These are phyloP conservation scores for Tragulus kanchil DNA, from an alignment of 2,113 vertebrate genomes.

Conservation along the genomic window DNA sequence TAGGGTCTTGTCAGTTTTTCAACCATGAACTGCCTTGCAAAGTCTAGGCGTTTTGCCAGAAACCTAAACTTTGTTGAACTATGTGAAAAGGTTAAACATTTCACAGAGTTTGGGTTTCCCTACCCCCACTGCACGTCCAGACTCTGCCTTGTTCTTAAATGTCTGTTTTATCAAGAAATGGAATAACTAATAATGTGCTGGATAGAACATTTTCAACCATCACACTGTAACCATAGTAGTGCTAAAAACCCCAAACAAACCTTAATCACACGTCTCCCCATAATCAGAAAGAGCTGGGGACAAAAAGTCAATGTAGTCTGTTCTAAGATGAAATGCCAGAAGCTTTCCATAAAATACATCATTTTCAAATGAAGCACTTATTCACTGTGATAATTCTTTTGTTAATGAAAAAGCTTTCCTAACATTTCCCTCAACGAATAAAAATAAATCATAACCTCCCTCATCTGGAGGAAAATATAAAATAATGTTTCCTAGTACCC, in stretches of 20 bases:
- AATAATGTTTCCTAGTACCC: not conserved
- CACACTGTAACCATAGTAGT: conserved; percentile 69
- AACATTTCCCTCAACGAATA: not conserved
- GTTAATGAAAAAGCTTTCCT: not conserved
- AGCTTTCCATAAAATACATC: conserved; percentile 52
- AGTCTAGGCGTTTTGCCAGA: conserved; percentile 87
- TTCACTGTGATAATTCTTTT: not conserved
- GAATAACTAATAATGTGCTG: conserved; percentile 76
- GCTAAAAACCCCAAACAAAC: conserved; percentile 81
- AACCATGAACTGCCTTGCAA: conserved; percentile 79
- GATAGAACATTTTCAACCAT: conserved; percentile 80
- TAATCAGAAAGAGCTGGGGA: conserved; percentile 49
- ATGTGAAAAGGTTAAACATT: conserved; percentile 88
- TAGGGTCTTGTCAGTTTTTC: conserved; percentile 78
- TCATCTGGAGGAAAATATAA: not conserved
- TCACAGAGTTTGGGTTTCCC: conserved; percentile 87
- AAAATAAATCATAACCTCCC: not conserved
- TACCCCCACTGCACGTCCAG: conserved; percentile 61
- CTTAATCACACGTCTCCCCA: conserved; percentile 48
- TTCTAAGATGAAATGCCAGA: conserved; percentile 68
- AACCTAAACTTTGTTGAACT: conserved; percentile 85
- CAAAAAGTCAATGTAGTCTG: conserved; percentile 35
- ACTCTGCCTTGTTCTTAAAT: conserved; percentile 74
- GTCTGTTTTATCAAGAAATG: conserved; percentile 82
- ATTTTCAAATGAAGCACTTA: conserved; percentile 26